These are phyloP conservation scores for Myotis pilosus DNA, from an alignment of 2,797 vertebrate species.

Conservation along the genomic window DNA sequence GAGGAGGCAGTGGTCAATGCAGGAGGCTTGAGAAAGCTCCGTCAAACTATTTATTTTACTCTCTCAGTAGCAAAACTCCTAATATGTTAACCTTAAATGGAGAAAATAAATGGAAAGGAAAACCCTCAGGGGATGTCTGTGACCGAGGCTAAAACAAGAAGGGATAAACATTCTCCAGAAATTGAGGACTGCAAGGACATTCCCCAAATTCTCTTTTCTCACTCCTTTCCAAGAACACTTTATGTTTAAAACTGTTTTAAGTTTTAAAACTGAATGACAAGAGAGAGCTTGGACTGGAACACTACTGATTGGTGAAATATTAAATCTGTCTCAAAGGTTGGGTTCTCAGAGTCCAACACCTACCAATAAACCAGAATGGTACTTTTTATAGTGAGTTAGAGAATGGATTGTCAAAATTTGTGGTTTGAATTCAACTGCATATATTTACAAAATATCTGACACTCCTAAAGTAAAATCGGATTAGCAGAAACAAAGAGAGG, in stretches of 20 bases:
- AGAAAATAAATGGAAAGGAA: conserved; percentile 65
- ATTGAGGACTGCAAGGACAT: background rate
- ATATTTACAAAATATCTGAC: conserved; percentile 40
- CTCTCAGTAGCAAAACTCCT: conserved; percentile 60
- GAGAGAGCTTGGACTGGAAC: background rate
- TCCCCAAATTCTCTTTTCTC: background rate
- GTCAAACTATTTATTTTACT: conserved; percentile 71
- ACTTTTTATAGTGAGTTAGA: background rate
- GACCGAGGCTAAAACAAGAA: conserved; percentile 70
- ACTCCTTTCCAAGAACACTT: background rate
- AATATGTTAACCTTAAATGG: conserved; percentile 75
- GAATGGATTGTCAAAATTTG: background rate
- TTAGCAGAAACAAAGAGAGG: conserved; percentile 43
- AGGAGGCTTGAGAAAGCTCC: conserved; percentile 64
- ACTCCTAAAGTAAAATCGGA: conserved; percentile 4
- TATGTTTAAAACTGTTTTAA: background rate
- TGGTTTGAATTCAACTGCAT: background rate
- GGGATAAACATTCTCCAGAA: conserved; percentile 63
- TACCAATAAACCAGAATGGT: background rate
- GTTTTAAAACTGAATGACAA: background rate
- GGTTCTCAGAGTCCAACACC: background rate
- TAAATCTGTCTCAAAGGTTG: background rate
- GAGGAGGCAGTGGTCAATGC: background rate
- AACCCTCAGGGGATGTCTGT: conserved; percentile 70
- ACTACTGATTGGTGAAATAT: background rate